A percentile compares a stretch with the other conserved stretches of the same genome.
These are phyloP conservation scores for Pristionchus exspectatus DNA, from an alignment of 2,888 invertebrate species.

Conservation along the genomic window DNA sequence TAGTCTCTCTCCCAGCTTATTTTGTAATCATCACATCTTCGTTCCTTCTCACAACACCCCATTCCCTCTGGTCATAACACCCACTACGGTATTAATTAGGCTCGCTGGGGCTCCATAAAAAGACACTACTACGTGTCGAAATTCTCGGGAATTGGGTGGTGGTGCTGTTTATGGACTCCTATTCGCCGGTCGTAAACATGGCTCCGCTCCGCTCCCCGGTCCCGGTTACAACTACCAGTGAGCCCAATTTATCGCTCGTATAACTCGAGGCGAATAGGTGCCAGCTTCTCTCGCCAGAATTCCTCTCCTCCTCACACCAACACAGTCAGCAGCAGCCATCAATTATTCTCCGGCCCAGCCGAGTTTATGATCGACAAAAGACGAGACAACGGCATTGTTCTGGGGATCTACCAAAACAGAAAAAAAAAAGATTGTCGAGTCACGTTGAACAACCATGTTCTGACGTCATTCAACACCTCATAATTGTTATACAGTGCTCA, in stretches of 20 bases:
- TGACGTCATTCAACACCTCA: too few relatives aligned
- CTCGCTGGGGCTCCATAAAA: not conserved
- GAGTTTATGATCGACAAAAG: not conserved
- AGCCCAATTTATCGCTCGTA: slow-evolving; percentile 26
- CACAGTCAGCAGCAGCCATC: not conserved
- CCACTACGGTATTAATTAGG: not conserved
- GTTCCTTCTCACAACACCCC: not conserved
- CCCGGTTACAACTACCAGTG: not conserved
- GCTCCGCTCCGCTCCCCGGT: too few relatives aligned
- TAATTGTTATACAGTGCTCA: too few relatives aligned
- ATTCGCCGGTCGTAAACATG: slow-evolving; percentile 31
- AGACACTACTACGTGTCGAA: slow-evolving; percentile 28
- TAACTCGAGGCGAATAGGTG: slow-evolving; percentile 28
- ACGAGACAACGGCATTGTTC: not conserved
- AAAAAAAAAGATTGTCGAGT: too few relatives aligned
- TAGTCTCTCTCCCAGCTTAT: not conserved
- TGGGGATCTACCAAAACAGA: not conserved
- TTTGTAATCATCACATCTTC: too few relatives aligned
- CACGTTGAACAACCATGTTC: too few relatives aligned
- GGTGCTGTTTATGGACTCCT: slow-evolving; percentile 34
- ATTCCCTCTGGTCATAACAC: not conserved
- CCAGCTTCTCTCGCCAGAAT: slow-evolving; percentile 24
- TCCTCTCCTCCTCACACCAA: slow-evolving; percentile 41
- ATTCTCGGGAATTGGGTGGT: slow-evolving; percentile 6
- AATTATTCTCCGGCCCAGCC: not conserved